These are phyloP conservation scores for Urophycis tenuis DNA, from an alignment of 2,797 vertebrate genomes.

Conservation along the genomic window DNA sequence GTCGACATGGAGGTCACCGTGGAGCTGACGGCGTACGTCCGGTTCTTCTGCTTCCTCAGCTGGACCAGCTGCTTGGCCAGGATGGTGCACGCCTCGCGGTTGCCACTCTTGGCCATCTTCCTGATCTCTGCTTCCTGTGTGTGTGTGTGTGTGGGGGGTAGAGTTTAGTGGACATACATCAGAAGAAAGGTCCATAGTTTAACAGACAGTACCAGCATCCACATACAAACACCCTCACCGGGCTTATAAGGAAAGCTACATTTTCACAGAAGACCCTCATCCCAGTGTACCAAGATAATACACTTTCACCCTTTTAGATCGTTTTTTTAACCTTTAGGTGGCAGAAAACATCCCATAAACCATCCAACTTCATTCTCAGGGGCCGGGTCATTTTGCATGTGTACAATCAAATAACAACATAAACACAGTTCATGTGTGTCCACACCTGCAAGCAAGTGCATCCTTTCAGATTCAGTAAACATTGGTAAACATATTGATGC, in stretches of 20 bases:
- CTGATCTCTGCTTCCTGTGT: conserved; percentile 93
- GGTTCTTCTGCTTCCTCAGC: conserved; percentile 89
- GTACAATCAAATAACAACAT: conserved; percentile 39
- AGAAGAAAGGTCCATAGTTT: neutral
- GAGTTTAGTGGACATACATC: neutral
- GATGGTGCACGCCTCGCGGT: conserved; percentile 91
- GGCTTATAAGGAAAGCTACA: too few species aligned
- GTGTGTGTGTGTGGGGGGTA: too few species aligned
- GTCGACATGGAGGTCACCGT: conserved; percentile 98
- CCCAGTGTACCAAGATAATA: neutral
- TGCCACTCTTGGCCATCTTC: conserved; percentile 97
- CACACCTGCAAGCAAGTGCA: conserved; percentile 32
- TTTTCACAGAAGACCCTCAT: too few species aligned
- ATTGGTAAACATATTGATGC: conserved; percentile 42
- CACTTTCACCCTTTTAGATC: too few species aligned
- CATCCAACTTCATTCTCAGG: conserved; percentile 27
- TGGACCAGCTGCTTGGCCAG: conserved; percentile 95
- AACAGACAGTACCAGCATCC: neutral
- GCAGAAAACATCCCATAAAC: neutral
- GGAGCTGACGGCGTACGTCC: conserved; percentile 95
- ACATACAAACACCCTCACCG: neutral
- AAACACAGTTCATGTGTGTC: conserved; percentile 31
- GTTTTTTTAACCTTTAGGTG: neutral
- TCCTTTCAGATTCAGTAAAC: conserved; percentile 57
- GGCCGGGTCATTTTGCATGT: conserved; percentile 37